A percentile compares a stretch with the other conserved stretches of the same genome.
phyloP scores from a whole-genome alignment of 1,140 invertebrate species.

The Drosophila athabasca region DNA sequence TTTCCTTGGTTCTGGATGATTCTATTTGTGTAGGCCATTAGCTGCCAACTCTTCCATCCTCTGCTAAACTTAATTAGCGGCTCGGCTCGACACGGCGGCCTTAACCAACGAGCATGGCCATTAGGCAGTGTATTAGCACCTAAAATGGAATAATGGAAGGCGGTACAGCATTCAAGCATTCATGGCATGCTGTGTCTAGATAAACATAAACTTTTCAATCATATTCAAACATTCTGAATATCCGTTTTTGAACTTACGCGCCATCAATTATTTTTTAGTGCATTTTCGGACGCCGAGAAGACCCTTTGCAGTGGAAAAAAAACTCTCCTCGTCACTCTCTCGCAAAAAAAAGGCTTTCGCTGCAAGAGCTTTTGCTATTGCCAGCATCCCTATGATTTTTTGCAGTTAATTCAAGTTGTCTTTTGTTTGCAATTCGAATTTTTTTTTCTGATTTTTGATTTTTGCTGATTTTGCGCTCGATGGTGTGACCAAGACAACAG shows the following conservation, averaged over 20 bases:
- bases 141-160: constrained; percentile 14
- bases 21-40: constrained; percentile 69
- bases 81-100: constrained; percentile 18
- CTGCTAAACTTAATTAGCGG: constrained; percentile 60
- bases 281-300: neutral
- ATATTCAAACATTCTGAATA: neutral
- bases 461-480: too few relatives aligned
- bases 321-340: too few relatives aligned
- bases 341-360: too few relatives aligned
- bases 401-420: too few relatives aligned
- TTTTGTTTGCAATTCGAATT: too few relatives aligned
- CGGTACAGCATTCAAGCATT: constrained; percentile 3
- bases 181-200: too few relatives aligned
- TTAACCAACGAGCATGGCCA: constrained; percentile 31
- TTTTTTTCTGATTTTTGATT: too few relatives aligned
- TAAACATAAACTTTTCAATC: too few relatives aligned
- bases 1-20: constrained; percentile 58
- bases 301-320: too few relatives aligned
- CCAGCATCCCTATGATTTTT: too few relatives aligned
- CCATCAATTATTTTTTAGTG: neutral
- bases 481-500: too few relatives aligned
- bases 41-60: constrained; percentile 14
- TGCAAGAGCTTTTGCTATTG: too few relatives aligned
- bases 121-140: constrained; percentile 38
- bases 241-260: neutral